A percentile compares a stretch with the other conserved stretches of the same genome.
Evolutionary conservation across 2,888 invertebrate species (phyloP).

Genomic region (Eupelmus urozonus): DNA sequence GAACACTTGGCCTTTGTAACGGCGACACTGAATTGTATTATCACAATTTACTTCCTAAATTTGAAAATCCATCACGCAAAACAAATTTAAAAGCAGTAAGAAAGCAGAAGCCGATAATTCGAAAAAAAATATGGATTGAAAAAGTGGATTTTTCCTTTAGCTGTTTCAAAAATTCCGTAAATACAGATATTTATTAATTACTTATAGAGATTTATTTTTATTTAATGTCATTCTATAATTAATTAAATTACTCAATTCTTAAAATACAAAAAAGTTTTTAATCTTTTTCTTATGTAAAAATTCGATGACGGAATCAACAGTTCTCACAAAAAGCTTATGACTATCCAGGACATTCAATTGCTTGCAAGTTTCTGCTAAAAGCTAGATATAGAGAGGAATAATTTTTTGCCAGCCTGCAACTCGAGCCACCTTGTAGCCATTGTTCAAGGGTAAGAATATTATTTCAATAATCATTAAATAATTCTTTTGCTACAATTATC

Average conservation of each 20-base stretch:
- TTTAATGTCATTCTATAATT: too few relatives aligned
- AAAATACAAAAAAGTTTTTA: too few relatives aligned
- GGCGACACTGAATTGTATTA: not conserved
- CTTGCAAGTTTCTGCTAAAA: slow-evolving; percentile 78
- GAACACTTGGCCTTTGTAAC: slow-evolving; percentile 68
- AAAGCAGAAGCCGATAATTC: not conserved
- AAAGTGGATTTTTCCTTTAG: not conserved
- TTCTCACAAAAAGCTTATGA: slow-evolving; percentile 70
- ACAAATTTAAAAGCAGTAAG: not conserved
- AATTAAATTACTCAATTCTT: too few relatives aligned
- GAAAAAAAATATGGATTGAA: not conserved
- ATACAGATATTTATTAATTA: not conserved
- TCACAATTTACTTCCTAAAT: not conserved
- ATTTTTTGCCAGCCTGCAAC: slow-evolving; percentile 77
- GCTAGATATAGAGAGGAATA: slow-evolving; percentile 79
- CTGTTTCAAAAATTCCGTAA: not conserved
- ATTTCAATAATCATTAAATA: too few relatives aligned
- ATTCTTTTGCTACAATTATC: not conserved
- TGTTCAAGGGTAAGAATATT: too few relatives aligned
- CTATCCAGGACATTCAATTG: slow-evolving; percentile 76
- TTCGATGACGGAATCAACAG: too few relatives aligned
- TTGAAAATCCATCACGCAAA: not conserved
- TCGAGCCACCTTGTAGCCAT: slow-evolving; percentile 65
- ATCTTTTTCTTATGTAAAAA: too few relatives aligned
- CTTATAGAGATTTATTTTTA: not conserved